phyloP scores from a whole-genome alignment of 2,888 invertebrate genomes.

The Scrobipalpa atriplicella region DNA sequence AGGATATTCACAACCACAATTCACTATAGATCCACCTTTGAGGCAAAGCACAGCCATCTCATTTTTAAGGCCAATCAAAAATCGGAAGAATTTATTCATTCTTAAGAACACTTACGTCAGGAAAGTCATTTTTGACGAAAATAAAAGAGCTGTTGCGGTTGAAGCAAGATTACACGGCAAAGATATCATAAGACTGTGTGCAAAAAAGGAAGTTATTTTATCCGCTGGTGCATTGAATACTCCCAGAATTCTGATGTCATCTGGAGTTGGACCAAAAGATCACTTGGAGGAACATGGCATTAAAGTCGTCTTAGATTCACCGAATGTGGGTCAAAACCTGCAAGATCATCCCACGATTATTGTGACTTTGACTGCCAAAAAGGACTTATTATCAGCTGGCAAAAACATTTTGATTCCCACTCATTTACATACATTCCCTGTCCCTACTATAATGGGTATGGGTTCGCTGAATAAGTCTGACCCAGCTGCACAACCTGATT shows the following conservation, averaged over 20 bases:
- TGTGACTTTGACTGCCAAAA: slow-evolving; percentile 44
- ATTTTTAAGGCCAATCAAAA: slow-evolving; percentile 50
- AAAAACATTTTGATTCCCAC: slow-evolving; percentile 44
- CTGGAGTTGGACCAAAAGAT: slow-evolving; percentile 58
- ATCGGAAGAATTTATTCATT: slow-evolving; percentile 52
- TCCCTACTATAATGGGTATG: slow-evolving; percentile 52
- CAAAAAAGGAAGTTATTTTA: slow-evolving; percentile 54
- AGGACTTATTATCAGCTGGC: slow-evolving; percentile 34
- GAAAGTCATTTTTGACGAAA: slow-evolving; percentile 47
- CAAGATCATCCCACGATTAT: slow-evolving; percentile 57
- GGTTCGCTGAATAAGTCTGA: slow-evolving; percentile 53
- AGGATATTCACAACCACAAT: slow-evolving; percentile 51
- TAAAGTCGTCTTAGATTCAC: slow-evolving; percentile 46
- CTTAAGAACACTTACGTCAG: slow-evolving; percentile 51
- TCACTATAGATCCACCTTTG: slow-evolving; percentile 41
- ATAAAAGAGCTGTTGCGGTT: slow-evolving; percentile 49
- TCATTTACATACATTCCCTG: slow-evolving; percentile 45
- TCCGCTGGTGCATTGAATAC: slow-evolving; percentile 59
- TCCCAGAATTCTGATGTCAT: slow-evolving; percentile 61
- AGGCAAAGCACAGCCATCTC: slow-evolving; percentile 53
- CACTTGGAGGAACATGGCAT: slow-evolving; percentile 52
- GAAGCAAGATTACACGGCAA: slow-evolving; percentile 48
- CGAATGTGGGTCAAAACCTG: slow-evolving; percentile 57
- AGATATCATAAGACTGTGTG: slow-evolving; percentile 38
- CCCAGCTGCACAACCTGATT: slow-evolving; percentile 57